A percentile compares a stretch with the other conserved stretches of the same genome.
Evolutionary conservation across 2,113 vertebrate species (phyloP).

Genomic region (Neodontobutis hainanensis): DNA sequence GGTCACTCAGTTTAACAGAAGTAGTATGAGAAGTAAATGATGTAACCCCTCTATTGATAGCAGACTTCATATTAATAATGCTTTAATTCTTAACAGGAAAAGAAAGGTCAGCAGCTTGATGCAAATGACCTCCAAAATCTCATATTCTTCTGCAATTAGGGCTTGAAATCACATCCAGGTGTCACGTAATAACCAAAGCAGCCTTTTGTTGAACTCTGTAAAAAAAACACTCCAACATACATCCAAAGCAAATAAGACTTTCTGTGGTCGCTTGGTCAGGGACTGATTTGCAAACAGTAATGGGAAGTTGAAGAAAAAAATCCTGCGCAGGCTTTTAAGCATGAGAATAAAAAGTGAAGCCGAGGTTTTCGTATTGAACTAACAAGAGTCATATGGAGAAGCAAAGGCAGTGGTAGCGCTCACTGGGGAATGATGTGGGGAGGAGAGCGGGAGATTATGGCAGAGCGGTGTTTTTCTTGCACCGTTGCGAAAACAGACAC

Average conservation of each 20-base stretch:
- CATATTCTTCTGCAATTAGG: conserved; percentile 25
- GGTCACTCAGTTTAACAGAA: conserved; percentile 46
- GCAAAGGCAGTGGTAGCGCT: conserved; percentile 46
- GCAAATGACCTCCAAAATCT: conserved; percentile 26
- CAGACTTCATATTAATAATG: conserved; percentile 4
- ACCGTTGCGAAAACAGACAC: conserved; percentile 66
- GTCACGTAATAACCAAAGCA: conserved; percentile 32
- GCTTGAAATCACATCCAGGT: conserved; percentile 53
- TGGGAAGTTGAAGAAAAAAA: conserved; percentile 28
- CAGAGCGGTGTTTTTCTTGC: conserved; percentile 52
- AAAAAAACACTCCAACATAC: conserved; percentile 36
- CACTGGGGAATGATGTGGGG: conserved; percentile 60
- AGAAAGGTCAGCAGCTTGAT: conserved; percentile 12
- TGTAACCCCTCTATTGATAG: conserved; percentile 27
- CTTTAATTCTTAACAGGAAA: conserved; percentile 28
- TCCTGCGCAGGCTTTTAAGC: conserved; percentile 39
- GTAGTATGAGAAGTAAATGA: conserved; percentile 39
- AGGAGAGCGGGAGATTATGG: conserved; percentile 52
- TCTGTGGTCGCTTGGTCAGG: conserved; percentile 30
- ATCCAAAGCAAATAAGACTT: conserved; percentile 55
- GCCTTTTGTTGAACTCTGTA: conserved; percentile 39
- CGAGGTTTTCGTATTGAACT: conserved; percentile 58
- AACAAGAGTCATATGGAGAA: conserved; percentile 68
- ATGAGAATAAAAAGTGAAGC: conserved; percentile 53
- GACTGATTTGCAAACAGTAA: conserved; percentile 43